Evolutionary conservation across 1,140 invertebrate genomes (phyloP), one percentile per base, ranked within the genome.

Genomic region (Andricus grossulariae): DNA sequence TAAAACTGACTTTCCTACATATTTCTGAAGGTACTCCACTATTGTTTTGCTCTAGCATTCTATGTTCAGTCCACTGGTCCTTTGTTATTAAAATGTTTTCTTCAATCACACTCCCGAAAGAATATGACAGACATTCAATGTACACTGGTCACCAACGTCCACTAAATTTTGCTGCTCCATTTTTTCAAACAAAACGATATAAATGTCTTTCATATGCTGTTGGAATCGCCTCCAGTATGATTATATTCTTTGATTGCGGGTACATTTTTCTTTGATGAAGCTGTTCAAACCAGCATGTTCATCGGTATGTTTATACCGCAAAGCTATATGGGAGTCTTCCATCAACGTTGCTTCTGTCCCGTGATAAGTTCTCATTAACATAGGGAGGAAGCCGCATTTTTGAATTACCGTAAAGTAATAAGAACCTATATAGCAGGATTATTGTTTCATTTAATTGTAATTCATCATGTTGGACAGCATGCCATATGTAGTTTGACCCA

Each of bases 231-330:
- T 12, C 66, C 75, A 76, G 16, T 72, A 72, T 18, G 50, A n/a
- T 21, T 79, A 74, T 52, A 76, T 79, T 7, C 74, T 49, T 54
- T 79, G 74, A 50, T 79, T 73, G 7, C 12, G 10, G 15, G n/a
- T n/a, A n/a, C n/a, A n/a, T n/a, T n/a, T n/a, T n/a, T n/a, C n/a
- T n/a, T n/a, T n/a, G n/a, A n/a, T n/a, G n/a, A n/a, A n/a, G n/a
- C n/a, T n/a, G n/a, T n/a, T n/a, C n/a, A n/a, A n/a, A n/a, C n/a
- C n/a, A n/a, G n/a, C n/a, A n/a, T n/a, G n/a, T n/a, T n/a, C n/a
- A n/a, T n/a, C n/a, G n/a, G n/a, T n/a, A n/a, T n/a, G n/a, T n/a
- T n/a, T n/a, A n/a, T n/a, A n/a, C n/a, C n/a, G n/a, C n/a, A n/a
- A n/a, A n/a, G n/a, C n/a, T n/a, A n/a, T n/a, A n/a, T n/a, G n/a